Percentiles rank a stretch among this genome's conserved stretches.
Evolutionary conservation across 1,140 invertebrate genomes (phyloP).

Genomic region (Heliconius eleuchia): DNA sequence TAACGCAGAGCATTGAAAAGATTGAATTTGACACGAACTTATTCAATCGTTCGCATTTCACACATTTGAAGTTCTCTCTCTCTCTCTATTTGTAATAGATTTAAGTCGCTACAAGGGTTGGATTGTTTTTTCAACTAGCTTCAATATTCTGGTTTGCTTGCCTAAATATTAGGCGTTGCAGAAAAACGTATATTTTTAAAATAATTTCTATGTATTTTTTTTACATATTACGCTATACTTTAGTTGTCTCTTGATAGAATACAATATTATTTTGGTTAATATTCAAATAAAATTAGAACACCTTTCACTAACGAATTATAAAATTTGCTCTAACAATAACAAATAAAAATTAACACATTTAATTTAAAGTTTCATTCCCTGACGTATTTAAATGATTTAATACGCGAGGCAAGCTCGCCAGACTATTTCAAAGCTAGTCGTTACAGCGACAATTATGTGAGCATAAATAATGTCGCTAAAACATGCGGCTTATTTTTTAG

Average conservation of each 20-base stretch:
- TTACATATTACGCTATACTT: no score
- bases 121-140: background rate
- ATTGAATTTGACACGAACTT: conserved; percentile 54
- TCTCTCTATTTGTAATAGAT: conserved; percentile 44
- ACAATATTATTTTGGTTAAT: no score
- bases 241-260: no score
- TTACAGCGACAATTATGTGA: conserved; percentile 30
- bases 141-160: background rate
- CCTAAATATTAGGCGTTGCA: no score
- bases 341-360: conserved; percentile 5
- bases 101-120: conserved; percentile 36
- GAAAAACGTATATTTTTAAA: background rate
- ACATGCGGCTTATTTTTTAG: conserved; percentile 26
- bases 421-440: conserved; percentile 22
- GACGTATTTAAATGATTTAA: conserved; percentile 30
- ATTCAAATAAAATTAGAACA: background rate
- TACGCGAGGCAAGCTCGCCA: conserved; percentile 16
- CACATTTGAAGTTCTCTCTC: conserved; percentile 16
- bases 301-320: background rate
- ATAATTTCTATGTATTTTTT: background rate
- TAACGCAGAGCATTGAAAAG: conserved; percentile 45
- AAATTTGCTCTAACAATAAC: background rate
- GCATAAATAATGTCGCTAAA: conserved; percentile 27
- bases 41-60: conserved; percentile 30
- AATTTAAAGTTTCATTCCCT: conserved; percentile 13